Evolutionary conservation across 1,140 invertebrate genomes (phyloP).

Genomic region (Lepidurus packardi): DNA sequence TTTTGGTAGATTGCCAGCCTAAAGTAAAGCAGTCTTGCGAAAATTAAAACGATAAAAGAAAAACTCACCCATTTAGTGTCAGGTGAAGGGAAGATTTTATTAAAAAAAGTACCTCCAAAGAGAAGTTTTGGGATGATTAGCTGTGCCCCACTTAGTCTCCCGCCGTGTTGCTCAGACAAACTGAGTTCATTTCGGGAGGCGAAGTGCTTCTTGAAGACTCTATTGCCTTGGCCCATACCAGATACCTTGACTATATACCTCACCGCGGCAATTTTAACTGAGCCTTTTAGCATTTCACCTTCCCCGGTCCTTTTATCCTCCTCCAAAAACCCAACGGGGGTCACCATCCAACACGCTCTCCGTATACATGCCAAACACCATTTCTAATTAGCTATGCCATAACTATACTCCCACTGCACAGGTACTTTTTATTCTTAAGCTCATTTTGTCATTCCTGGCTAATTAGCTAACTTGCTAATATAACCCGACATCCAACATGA

Average conservation of each 20-base stretch:
- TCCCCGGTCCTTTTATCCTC: not conserved
- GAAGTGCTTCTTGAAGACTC: constrained; percentile 21
- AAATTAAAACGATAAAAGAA: not conserved
- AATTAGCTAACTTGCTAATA: too few species aligned
- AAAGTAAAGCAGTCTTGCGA: not conserved
- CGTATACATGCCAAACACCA: too few species aligned
- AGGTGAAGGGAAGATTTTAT: not conserved
- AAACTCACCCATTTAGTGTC: not conserved
- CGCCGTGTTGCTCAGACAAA: constrained; percentile 17
- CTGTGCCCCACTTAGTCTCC: constrained; percentile 17
- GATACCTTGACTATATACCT: constrained; percentile 19
- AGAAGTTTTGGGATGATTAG: not conserved
- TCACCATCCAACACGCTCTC: constrained; percentile 7
- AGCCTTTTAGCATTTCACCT: constrained; percentile 15
- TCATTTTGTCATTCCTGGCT: too few species aligned
- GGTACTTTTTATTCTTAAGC: too few species aligned
- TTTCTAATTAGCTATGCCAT: not conserved
- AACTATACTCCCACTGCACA: too few species aligned
- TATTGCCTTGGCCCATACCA: not conserved
- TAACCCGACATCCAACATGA: too few species aligned
- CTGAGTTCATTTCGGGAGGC: constrained; percentile 13
- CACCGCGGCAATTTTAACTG: not conserved
- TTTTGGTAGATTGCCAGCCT: constrained; percentile 13
- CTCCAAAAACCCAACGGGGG: constrained; percentile 8
- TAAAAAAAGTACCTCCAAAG: not conserved